Evolutionary conservation across 2,797 vertebrate genomes (phyloP).

Genomic region (Adelosebastes latens): DNA sequence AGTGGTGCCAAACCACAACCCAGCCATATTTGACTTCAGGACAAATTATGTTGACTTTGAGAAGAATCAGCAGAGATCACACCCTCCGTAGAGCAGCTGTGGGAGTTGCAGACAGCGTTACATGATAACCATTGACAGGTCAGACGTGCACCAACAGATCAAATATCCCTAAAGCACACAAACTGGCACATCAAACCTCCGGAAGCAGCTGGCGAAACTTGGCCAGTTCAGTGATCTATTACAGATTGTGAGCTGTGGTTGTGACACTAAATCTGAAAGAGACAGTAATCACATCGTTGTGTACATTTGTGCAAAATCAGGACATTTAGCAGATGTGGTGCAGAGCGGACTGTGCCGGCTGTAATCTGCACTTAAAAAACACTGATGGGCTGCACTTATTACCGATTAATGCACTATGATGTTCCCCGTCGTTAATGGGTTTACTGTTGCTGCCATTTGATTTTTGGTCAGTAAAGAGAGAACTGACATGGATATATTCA

Average conservation of each 20-base stretch:
- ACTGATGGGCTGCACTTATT: slow-evolving; percentile 33
- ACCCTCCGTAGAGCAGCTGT: slow-evolving; percentile 18
- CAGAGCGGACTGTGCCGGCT: slow-evolving; percentile 36
- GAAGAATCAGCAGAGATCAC: not conserved
- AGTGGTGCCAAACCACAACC: slow-evolving; percentile 9
- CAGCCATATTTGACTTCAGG: slow-evolving; percentile 1
- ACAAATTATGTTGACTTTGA: not conserved
- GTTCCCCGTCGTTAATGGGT: slow-evolving; percentile 36
- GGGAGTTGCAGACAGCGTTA: not conserved
- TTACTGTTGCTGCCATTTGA: slow-evolving; percentile 15
- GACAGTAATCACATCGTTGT: slow-evolving; percentile 18
- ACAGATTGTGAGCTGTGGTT: not conserved
- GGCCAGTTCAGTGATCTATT: not conserved
- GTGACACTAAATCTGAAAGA: not conserved
- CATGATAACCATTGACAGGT: slow-evolving; percentile 16
- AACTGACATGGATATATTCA: not conserved
- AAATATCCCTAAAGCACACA: slow-evolving; percentile 1
- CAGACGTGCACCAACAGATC: slow-evolving; percentile 1
- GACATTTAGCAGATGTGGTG: slow-evolving; percentile 59
- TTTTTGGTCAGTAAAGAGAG: slow-evolving; percentile 10
- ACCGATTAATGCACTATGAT: slow-evolving; percentile 50
- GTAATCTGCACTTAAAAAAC: slow-evolving; percentile 61
- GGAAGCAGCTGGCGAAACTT: not conserved
- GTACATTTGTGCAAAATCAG: slow-evolving; percentile 37
- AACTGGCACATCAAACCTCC: not conserved